Conservation (phyloP, 2,797 vertebrate genomes). For the Leptodactylus fallax region DNA sequence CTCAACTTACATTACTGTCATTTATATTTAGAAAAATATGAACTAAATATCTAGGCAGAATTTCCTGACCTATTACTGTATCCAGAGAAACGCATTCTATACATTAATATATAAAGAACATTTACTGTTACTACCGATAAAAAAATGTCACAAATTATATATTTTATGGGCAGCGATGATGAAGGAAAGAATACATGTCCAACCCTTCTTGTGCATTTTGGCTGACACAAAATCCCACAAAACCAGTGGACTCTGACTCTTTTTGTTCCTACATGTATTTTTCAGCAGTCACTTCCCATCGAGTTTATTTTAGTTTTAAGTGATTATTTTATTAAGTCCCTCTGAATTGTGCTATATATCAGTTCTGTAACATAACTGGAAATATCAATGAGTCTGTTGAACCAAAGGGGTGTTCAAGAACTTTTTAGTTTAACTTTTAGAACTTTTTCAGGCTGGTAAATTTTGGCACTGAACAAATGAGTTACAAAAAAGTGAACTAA, state of each 20-base stretch:
- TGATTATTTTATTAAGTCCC: not conserved
- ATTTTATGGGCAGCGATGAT: slow-evolving; percentile 2
- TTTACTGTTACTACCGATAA: not conserved
- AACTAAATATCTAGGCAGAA: not conserved
- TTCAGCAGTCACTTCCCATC: slow-evolving; percentile 8
- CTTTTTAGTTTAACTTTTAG: not conserved
- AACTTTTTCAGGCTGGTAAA: too few relatives aligned
- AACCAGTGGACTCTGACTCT: slow-evolving; percentile 29
- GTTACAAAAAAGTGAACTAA: too few relatives aligned
- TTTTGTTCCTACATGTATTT: slow-evolving; percentile 38
- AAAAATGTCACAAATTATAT: not conserved
- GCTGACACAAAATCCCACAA: not conserved
- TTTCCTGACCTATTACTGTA: not conserved
- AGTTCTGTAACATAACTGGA: not conserved
- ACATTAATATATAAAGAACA: not conserved
- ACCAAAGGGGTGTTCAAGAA: not conserved
- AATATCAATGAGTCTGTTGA: not conserved
- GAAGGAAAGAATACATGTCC: too few relatives aligned
- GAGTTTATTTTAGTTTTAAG: slow-evolving; percentile 2
- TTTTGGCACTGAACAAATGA: too few relatives aligned
- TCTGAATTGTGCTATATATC: not conserved
- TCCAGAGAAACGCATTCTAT: not conserved
- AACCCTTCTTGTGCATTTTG: slow-evolving; percentile 12
- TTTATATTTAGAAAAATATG: too few relatives aligned
- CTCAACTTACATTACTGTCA: too few relatives aligned